Conservation (phyloP, 2,888 invertebrate species). For the Linnaemya tessellans region DNA sequence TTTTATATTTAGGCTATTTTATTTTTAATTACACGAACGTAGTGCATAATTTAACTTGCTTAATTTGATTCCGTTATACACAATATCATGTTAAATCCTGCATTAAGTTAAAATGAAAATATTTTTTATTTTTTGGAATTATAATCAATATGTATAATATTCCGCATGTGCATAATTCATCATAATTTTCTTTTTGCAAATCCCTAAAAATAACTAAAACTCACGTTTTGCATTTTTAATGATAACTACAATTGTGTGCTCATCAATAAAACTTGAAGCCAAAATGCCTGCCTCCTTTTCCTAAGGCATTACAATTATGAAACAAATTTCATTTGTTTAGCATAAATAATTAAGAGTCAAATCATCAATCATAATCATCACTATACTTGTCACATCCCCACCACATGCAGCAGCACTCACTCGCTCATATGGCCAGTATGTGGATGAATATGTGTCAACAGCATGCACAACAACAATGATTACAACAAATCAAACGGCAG, state of each 20-base stretch:
- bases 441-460: slow-evolving; percentile 42
- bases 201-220: slow-evolving; percentile 27
- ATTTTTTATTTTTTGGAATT: no score
- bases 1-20: no score
- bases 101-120: no score
- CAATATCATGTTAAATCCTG: no score
- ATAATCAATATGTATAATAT: no score
- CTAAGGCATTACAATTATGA: slow-evolving; percentile 33
- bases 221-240: slow-evolving; percentile 31
- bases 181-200: slow-evolving; percentile 2
- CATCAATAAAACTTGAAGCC: slow-evolving; percentile 38
- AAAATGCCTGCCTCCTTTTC: background rate
- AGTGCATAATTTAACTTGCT: no score
- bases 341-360: slow-evolving; percentile 62
- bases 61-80: no score
- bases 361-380: slow-evolving; percentile 49
- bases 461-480: slow-evolving; percentile 21
- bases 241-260: slow-evolving; percentile 1
- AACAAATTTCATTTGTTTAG: slow-evolving; percentile 56
- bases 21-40: no score
- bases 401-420: background rate
- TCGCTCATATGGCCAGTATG: background rate
- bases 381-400: background rate
- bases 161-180: background rate
- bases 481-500: slow-evolving; percentile 49